These are phyloP conservation scores for Hipparchia sbordonii DNA, from an alignment of 2,888 invertebrate genomes.

Conservation along the genomic window DNA sequence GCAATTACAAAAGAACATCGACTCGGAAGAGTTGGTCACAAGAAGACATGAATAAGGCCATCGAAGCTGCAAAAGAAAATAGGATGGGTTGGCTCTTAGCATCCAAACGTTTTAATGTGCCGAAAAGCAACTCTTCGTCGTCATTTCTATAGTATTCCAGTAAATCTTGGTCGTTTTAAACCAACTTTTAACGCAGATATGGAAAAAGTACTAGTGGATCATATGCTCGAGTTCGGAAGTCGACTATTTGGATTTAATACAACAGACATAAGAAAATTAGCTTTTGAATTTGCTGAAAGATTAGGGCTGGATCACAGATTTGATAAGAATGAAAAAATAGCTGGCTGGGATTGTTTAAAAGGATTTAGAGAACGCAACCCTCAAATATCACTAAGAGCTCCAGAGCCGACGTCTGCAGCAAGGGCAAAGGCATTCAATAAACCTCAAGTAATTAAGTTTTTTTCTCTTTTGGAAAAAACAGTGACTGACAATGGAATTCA, in stretches of 20 bases:
- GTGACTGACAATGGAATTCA: slow-evolving; percentile 26
- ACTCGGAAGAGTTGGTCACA: too few species aligned
- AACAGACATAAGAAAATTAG: not conserved
- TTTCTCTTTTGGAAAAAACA: slow-evolving; percentile 23
- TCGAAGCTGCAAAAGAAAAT: not conserved
- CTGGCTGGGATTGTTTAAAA: slow-evolving; percentile 34
- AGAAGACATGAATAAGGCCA: too few species aligned
- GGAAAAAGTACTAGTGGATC: not conserved
- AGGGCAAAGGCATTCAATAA: slow-evolving; percentile 35
- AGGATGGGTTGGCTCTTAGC: not conserved
- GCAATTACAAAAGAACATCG: too few species aligned
- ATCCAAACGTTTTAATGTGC: not conserved
- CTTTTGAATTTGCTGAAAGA: not conserved
- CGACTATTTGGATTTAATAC: not conserved
- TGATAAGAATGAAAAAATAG: slow-evolving; percentile 28
- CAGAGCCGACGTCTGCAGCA: slow-evolving; percentile 35
- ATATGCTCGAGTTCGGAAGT: not conserved
- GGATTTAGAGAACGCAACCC: slow-evolving; percentile 28
- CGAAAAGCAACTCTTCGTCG: not conserved
- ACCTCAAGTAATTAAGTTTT: slow-evolving; percentile 30
- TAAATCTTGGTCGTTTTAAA: not conserved
- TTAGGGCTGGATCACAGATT: slow-evolving; percentile 7
- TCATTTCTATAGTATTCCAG: not conserved
- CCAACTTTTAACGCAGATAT: not conserved
- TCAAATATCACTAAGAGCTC: slow-evolving; percentile 29